Conservation (phyloP, 2,113 vertebrate species). For the Oxyura jamaicensis region DNA sequence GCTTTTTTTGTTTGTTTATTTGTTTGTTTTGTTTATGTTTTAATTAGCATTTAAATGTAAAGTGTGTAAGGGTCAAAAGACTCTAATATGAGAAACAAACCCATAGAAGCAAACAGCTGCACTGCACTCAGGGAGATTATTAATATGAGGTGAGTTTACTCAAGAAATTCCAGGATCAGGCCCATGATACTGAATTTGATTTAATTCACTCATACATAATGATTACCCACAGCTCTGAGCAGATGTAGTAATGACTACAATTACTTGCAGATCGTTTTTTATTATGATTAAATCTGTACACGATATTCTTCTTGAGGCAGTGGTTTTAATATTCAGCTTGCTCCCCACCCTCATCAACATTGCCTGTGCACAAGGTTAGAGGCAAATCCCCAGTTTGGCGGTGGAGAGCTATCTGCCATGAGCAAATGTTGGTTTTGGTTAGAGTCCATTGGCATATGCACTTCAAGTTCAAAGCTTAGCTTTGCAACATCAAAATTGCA, state of each 20-base stretch:
- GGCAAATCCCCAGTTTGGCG: not conserved
- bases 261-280: slow-evolving; percentile 70
- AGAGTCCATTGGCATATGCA: not conserved
- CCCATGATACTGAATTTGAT: slow-evolving; percentile 44
- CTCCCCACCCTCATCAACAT: slow-evolving; percentile 33
- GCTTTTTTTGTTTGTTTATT: not conserved
- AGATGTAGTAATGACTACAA: slow-evolving; percentile 73
- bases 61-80: not conserved
- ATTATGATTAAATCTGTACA: slow-evolving; percentile 70
- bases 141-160: not conserved
- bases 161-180: slow-evolving; percentile 53
- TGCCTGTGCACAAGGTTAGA: slow-evolving; percentile 16
- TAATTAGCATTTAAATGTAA: not conserved
- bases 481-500: not conserved
- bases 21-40: not conserved
- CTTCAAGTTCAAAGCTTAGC: not conserved
- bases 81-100: not conserved
- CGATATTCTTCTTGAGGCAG: slow-evolving; percentile 63
- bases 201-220: slow-evolving; percentile 69
- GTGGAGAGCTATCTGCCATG: not conserved
- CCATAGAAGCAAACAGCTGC: not conserved
- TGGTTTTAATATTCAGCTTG: slow-evolving; percentile 54
- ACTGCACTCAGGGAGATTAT: not conserved
- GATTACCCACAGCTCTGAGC: slow-evolving; percentile 65
- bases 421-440: not conserved